Conservation (phyloP, 37 sponge, comb jelly and placozoan species). For the Ianthella basta region DNA sequence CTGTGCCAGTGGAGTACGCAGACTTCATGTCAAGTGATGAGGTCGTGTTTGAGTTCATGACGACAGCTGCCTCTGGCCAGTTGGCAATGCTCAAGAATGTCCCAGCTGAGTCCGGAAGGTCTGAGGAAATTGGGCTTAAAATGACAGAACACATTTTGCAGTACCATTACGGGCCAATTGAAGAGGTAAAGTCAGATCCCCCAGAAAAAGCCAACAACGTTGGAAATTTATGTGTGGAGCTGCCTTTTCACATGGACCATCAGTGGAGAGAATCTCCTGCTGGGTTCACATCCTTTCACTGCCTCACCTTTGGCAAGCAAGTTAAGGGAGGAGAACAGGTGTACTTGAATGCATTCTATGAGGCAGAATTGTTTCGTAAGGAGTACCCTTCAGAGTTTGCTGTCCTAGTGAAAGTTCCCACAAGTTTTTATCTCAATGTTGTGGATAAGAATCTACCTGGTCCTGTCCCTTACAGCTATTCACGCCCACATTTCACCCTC, state of each 20-base stretch:
- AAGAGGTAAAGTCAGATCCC: background rate
- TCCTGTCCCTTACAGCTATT: background rate
- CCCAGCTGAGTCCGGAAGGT: background rate
- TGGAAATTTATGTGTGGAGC: background rate
- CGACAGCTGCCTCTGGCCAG: background rate
- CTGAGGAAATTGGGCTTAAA: background rate
- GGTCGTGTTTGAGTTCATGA: background rate
- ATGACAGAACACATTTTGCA: background rate
- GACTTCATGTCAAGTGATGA: background rate
- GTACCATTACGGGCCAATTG: background rate
- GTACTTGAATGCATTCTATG: background rate
- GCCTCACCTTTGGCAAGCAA: background rate
- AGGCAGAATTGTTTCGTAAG: background rate
- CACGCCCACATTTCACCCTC: background rate
- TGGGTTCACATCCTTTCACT: background rate
- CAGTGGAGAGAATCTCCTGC: background rate
- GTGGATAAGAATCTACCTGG: background rate
- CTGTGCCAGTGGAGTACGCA: background rate
- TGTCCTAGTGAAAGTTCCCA: background rate
- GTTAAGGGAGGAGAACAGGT: background rate
- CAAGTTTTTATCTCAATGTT: background rate
- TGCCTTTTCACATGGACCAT: background rate
- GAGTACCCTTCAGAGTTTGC: background rate
- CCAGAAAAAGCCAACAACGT: background rate
- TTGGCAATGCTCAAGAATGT: background rate